A percentile compares a stretch with the other conserved stretches of the same genome.
These are phyloP conservation scores for Drosophila sproati DNA, from an alignment of 1,140 invertebrate species.

Conservation along the genomic window DNA sequence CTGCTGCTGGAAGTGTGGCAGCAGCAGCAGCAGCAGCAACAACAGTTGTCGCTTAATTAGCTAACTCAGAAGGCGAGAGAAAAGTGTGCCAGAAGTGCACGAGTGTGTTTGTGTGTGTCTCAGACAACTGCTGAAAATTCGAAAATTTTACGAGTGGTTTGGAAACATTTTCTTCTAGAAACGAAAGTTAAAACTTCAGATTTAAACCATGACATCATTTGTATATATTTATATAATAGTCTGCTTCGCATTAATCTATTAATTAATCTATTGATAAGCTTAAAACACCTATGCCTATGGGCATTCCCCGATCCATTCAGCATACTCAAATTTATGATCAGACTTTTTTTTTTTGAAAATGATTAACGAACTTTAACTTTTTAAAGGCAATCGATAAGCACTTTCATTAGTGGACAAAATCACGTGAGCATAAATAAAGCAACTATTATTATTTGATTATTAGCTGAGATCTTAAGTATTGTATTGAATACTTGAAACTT, in stretches of 20 bases:
- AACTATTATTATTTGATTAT: no score
- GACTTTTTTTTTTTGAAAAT: background rate
- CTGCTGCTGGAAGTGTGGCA: slow-evolving; percentile 27
- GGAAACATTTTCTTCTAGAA: background rate
- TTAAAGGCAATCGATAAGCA: slow-evolving; percentile 5
- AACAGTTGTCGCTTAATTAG: slow-evolving; percentile 65
- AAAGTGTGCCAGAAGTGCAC: slow-evolving; percentile 62
- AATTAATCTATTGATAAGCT: background rate
- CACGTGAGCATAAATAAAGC: background rate
- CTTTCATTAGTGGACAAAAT: background rate
- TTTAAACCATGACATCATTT: background rate
- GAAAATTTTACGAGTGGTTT: background rate
- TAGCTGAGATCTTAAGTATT: no score
- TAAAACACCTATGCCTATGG: background rate
- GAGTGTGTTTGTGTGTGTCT: background rate
- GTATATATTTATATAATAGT: background rate
- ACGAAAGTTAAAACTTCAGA: background rate
- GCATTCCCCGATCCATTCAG: slow-evolving; percentile 4
- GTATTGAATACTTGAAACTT: no score
- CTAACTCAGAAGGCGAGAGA: slow-evolving; percentile 45
- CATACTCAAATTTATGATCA: background rate
- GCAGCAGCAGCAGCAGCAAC: slow-evolving; percentile 37
- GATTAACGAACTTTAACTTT: slow-evolving; percentile 8
- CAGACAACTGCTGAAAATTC: slow-evolving; percentile 1
- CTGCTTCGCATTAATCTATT: background rate